Conservation (phyloP, 2,797 vertebrate species). For the Sebastes matsubarae region DNA sequence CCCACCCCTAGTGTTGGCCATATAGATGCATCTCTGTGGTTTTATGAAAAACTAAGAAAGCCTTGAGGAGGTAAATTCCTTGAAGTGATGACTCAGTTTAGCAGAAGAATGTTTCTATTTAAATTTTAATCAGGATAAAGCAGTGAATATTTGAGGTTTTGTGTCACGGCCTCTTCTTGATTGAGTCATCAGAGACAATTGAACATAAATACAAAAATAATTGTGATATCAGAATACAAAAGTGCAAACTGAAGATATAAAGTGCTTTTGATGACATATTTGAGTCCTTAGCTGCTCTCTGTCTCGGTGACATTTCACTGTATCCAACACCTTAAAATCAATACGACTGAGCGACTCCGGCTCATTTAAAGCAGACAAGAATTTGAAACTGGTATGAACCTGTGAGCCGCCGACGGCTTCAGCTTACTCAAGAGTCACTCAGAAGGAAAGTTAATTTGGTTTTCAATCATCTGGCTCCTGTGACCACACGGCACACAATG, state of each 20-base stretch:
- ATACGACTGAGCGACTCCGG: conserved; percentile 2
- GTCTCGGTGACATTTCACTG: neutral
- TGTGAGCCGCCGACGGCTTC: conserved; percentile 30
- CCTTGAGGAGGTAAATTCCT: neutral
- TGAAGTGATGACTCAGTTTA: neutral
- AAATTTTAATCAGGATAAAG: neutral
- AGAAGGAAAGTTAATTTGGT: conserved; percentile 72
- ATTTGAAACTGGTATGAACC: conserved; percentile 51
- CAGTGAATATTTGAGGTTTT: neutral
- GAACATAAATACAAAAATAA: neutral
- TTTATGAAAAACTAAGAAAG: neutral
- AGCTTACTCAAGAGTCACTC: conserved; percentile 66
- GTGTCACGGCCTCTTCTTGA: neutral
- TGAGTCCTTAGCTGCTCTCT: neutral
- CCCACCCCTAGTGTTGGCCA: too few relatives aligned
- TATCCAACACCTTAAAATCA: conserved; percentile 13
- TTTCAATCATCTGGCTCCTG: conserved; percentile 61
- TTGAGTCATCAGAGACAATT: neutral
- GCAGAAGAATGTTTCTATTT: neutral
- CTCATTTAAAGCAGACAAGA: conserved; percentile 39
- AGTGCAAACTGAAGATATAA: neutral
- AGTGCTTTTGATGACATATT: neutral
- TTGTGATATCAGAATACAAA: neutral
- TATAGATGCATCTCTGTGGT: neutral
- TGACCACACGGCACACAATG: conserved; percentile 57